A percentile compares a stretch with the other conserved stretches of the same genome.
phyloP scores from a whole-genome alignment of 2,797 vertebrate species.

The Manis javanica region DNA sequence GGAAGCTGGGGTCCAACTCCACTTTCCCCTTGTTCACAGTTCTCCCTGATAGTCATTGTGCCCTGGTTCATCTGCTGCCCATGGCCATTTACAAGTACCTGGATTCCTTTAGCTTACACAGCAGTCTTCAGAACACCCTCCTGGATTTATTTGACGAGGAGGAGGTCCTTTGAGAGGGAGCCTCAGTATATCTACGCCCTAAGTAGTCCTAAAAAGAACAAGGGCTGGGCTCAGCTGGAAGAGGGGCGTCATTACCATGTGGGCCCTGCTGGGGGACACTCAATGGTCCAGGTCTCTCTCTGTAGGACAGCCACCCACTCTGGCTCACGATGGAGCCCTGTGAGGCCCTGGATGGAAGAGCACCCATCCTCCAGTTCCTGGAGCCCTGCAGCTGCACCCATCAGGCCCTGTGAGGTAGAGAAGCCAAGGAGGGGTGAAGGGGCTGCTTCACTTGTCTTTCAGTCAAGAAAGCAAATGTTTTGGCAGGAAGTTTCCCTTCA shows the following conservation, averaged over 20 bases:
- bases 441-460: neutral
- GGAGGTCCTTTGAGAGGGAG: neutral
- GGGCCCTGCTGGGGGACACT: neutral
- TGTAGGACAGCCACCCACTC: neutral
- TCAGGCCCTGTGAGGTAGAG: neutral
- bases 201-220: neutral
- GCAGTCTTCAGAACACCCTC: neutral
- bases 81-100: neutral
- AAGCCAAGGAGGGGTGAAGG: neutral
- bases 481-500: slow-evolving; percentile 24
- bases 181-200: neutral
- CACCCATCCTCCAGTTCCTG: neutral
- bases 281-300: neutral
- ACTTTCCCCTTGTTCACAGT: neutral
- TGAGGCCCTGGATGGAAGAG: neutral
- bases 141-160: neutral
- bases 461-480: slow-evolving; percentile 58
- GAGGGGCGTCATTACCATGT: neutral
- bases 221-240: neutral
- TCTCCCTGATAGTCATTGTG: neutral
- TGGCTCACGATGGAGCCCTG: neutral
- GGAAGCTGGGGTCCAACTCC: neutral
- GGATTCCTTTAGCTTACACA: neutral
- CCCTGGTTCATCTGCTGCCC: neutral
- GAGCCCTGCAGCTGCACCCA: neutral